Evolutionary conservation across 2,888 invertebrate species (phyloP).

Genomic region (Suillia variegata): DNA sequence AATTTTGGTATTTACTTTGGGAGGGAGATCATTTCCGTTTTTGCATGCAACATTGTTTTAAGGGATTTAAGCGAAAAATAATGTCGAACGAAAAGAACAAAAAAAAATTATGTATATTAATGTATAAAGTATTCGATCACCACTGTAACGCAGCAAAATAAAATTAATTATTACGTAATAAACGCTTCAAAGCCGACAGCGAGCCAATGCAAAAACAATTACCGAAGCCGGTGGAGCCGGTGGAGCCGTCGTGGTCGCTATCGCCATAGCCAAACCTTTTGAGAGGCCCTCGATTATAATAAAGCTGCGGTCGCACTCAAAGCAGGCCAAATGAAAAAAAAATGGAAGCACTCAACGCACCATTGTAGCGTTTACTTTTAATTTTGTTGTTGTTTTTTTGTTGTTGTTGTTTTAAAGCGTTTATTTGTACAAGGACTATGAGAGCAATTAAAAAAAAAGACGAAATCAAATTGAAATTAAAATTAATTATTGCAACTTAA

Average conservation of each 20-base stretch:
- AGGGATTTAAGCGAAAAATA: slow-evolving; percentile 1
- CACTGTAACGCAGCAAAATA: slow-evolving; percentile 38
- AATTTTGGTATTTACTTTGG: too few relatives aligned
- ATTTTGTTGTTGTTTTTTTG: not conserved
- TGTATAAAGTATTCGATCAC: too few relatives aligned
- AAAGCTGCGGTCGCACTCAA: too few relatives aligned
- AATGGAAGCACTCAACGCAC: not conserved
- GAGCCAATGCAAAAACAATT: too few relatives aligned
- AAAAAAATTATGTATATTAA: not conserved
- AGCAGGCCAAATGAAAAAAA: too few relatives aligned
- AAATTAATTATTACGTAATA: slow-evolving; percentile 14
- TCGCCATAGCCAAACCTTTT: too few relatives aligned
- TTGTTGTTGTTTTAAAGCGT: not conserved
- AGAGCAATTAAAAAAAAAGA: not conserved
- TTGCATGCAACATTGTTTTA: slow-evolving; percentile 19
- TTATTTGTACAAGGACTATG: not conserved
- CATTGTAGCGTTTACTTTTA: not conserved
- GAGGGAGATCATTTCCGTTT: too few relatives aligned
- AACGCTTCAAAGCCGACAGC: not conserved
- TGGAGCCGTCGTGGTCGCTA: too few relatives aligned
- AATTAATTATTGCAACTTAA: too few relatives aligned
- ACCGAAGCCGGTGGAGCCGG: too few relatives aligned
- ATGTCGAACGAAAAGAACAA: slow-evolving; percentile 13
- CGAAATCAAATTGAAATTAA: not conserved
- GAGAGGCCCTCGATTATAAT: too few relatives aligned